phyloP scores from a whole-genome alignment of 2,888 invertebrate species.

The Cacoxenus indagator region DNA sequence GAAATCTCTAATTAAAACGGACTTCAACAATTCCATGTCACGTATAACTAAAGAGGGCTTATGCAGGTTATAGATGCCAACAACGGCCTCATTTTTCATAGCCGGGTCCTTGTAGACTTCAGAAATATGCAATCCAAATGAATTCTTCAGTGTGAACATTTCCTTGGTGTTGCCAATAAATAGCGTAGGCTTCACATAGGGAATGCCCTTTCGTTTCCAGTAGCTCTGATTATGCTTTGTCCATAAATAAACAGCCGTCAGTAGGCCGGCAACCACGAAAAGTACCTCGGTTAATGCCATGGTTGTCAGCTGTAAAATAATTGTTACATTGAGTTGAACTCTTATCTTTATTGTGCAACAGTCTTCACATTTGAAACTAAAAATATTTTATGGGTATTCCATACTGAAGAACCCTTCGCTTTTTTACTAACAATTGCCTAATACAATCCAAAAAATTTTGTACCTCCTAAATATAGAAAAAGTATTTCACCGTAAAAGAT shows the following conservation, averaged over 20 bases:
- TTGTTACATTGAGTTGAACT: too few relatives aligned
- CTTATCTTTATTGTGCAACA: too few relatives aligned
- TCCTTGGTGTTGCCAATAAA: conserved; percentile 71
- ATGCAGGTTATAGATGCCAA: conserved; percentile 70
- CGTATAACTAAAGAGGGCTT: conserved; percentile 70
- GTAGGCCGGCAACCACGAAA: conserved; percentile 41
- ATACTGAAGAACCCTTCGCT: too few relatives aligned
- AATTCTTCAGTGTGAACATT: conserved; percentile 55
- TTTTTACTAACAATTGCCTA: too few relatives aligned
- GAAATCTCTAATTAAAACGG: conserved; percentile 71
- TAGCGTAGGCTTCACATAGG: conserved; percentile 65
- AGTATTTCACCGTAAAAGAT: too few relatives aligned
- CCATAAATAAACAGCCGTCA: conserved; percentile 55
- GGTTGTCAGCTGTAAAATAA: too few relatives aligned
- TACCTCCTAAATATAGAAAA: too few relatives aligned
- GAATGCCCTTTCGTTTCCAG: conserved; percentile 67
- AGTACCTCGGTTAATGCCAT: conserved; percentile 53
- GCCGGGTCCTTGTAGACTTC: conserved; percentile 64
- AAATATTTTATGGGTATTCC: too few relatives aligned
- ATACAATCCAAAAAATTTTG: too few relatives aligned
- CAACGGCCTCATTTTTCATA: conserved; percentile 56
- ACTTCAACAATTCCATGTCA: conserved; percentile 71
- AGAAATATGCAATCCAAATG: conserved; percentile 64
- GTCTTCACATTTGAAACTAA: too few relatives aligned
- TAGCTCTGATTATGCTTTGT: conserved; percentile 66